phyloP scores from a whole-genome alignment of 2,113 vertebrate genomes.

The Hymenochirus boettgeri region DNA sequence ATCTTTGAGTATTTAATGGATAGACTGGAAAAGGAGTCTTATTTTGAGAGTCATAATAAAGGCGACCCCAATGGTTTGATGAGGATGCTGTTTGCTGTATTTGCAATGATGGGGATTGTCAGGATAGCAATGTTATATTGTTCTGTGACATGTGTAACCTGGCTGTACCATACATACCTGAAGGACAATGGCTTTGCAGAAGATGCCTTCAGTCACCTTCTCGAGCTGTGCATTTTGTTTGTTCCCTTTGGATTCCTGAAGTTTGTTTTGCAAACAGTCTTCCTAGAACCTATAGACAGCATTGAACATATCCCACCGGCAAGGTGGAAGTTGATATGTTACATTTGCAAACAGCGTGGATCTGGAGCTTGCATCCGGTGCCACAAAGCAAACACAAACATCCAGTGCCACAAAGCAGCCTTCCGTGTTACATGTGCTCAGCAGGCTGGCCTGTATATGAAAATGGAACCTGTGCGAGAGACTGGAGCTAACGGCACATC shows the following conservation, averaged over 20 bases:
- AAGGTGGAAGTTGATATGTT: conserved; percentile 97
- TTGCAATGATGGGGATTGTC: conserved; percentile 96
- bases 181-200: conserved; percentile 98
- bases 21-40: conserved; percentile 94
- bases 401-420: conserved; percentile 96
- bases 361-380: conserved; percentile 97
- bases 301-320: conserved; percentile 96
- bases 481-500: conserved; percentile 93
- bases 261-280: conserved; percentile 98
- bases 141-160: conserved; percentile 99
- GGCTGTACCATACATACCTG: conserved; percentile 95
- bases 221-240: conserved; percentile 91
- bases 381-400: conserved; percentile 98
- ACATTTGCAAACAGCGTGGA: conserved; percentile 97
- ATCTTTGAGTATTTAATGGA: conserved; percentile 98
- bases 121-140: conserved; percentile 98
- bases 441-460: conserved; percentile 98
- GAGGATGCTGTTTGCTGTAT: conserved; percentile 97
- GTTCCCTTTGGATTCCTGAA: conserved; percentile 97
- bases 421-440: conserved; percentile 97
- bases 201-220: conserved; percentile 96
- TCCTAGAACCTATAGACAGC: conserved; percentile 97
- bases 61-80: conserved; percentile 86
- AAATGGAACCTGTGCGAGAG: conserved; percentile 96
- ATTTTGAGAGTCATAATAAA: conserved; percentile 98